These are phyloP conservation scores for Brachionus angularis DNA, from an alignment of 1,140 invertebrate species.

Conservation along the genomic window DNA sequence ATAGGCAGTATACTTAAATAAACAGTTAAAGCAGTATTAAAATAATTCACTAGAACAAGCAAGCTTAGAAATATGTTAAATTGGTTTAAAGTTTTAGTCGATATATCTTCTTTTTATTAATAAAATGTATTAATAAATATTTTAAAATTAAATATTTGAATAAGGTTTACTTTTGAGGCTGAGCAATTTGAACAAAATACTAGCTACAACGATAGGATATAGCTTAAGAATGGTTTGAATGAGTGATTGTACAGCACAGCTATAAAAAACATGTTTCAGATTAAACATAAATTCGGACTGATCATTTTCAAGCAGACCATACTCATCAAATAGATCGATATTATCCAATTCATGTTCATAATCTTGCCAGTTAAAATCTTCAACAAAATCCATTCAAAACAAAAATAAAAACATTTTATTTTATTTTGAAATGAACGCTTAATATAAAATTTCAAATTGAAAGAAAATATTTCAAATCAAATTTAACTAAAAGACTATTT, in stretches of 20 bases:
- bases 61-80: neutral
- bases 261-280: neutral
- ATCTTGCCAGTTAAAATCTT: too few relatives aligned
- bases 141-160: neutral
- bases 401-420: too few relatives aligned
- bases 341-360: too few relatives aligned
- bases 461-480: too few relatives aligned
- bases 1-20: neutral
- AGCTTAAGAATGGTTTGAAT: neutral
- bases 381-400: too few relatives aligned
- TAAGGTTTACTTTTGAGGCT: slow-evolving; percentile 8
- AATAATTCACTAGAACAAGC: neutral
- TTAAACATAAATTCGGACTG: slow-evolving; percentile 14
- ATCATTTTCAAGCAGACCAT: too few relatives aligned
- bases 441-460: too few relatives aligned
- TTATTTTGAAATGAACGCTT: too few relatives aligned
- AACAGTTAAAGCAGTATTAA: neutral
- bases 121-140: neutral
- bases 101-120: neutral
- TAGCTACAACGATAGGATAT: neutral
- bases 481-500: too few relatives aligned
- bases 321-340: too few relatives aligned
- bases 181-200: neutral
- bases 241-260: neutral
- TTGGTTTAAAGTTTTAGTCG: neutral